A percentile compares a stretch with the other conserved stretches of the same genome.
phyloP scores from a whole-genome alignment of 2,113 vertebrate species.

The Eolophus roseicapilla region DNA sequence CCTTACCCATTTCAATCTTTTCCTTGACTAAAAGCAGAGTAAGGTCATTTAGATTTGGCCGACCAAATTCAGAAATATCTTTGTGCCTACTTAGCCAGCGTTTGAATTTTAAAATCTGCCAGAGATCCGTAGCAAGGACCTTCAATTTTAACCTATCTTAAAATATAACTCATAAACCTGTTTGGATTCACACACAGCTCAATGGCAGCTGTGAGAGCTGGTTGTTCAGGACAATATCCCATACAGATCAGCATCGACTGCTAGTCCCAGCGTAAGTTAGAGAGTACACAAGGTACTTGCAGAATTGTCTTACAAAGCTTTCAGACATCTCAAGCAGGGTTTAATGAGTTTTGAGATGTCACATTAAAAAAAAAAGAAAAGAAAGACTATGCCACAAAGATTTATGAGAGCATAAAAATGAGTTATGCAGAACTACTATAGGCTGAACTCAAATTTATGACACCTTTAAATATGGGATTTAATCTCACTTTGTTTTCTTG shows the following conservation, averaged over 20 bases:
- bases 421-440: background rate
- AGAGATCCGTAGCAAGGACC: background rate
- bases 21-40: background rate
- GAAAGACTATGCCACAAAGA: background rate
- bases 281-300: background rate
- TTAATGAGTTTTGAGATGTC: background rate
- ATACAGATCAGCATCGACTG: background rate
- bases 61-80: background rate
- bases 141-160: background rate
- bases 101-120: background rate
- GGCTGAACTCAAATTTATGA: background rate
- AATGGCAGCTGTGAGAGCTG: background rate
- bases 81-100: background rate
- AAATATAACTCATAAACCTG: background rate
- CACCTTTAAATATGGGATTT: background rate
- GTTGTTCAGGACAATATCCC: background rate
- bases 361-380: background rate
- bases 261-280: background rate
- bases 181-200: background rate
- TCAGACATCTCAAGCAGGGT: background rate
- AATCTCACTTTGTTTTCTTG: background rate
- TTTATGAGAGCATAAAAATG: background rate
- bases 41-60: background rate
- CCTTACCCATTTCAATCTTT: background rate
- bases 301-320: background rate